Base-by-base conservation (phyloP, 1,140 invertebrate species). In the Hycleus phaleratus region DNA sequence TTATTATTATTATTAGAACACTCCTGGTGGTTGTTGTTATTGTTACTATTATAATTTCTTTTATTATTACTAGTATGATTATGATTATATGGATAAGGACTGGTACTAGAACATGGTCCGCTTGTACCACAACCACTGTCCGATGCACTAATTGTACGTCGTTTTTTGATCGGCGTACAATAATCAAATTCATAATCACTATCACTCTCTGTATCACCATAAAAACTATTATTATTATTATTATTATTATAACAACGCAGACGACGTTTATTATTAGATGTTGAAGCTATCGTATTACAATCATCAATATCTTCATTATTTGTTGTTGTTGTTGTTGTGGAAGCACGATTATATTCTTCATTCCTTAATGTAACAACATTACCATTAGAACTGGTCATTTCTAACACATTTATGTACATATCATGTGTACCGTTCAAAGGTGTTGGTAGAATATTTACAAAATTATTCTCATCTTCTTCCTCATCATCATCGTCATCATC, bases 371-470 rank as follows among this genome's bases (percentile, higher is more conserved):
- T 46, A n/a, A 63, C 63, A 12, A 60, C 60, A 50, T 67, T 62
- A 6, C 49, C 48, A 49, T 64, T 63, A 32, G 48, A 47, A 38
- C 60, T 56, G 11, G 71, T 69, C 3, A 76, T 66, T 26, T 77
- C 71, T 9, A 79, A 65, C 0, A 74, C 74, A 32, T 79, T 78
- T 6, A 78, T 74, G 10, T 78, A 67, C 12, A 75, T 74, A 63
- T 80, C 77, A 26, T 77, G 72, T 0, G 77, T 78, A 3, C 79
- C 79, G 61, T 80, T 81, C 25, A 80, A 68, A 2, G 79, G 79
- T 10, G 79, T 80, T 0, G 79, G 79, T 5, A 80, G 62, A 54
- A 80, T 79, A 62, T 76, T 77, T 32, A 80, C 67, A 46, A 79
- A 71, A 64, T 77, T 79, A 51, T 67, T 59, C 18, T 60, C 61